phyloP scores from a whole-genome alignment of 1,140 invertebrate species.

The Eupristina koningsbergeri region DNA sequence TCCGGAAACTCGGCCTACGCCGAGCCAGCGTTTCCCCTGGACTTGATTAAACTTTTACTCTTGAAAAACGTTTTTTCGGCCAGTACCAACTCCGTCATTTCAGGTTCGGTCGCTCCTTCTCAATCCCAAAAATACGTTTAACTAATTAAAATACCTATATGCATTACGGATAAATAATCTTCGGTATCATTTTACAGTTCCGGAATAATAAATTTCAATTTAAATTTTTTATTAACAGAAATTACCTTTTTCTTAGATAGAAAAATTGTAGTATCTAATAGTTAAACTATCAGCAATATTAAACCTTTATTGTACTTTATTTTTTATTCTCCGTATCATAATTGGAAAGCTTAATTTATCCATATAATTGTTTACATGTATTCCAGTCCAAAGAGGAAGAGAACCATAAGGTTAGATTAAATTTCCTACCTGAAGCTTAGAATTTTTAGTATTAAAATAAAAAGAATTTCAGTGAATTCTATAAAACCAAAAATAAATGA shows the following conservation, averaged over 20 bases:
- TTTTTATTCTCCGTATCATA: background rate
- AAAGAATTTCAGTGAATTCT: background rate
- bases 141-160: too few species aligned
- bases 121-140: background rate
- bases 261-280: too few species aligned
- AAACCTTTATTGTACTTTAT: background rate
- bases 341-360: background rate
- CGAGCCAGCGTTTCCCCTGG: background rate
- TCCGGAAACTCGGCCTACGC: background rate
- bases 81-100: background rate
- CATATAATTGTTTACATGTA: background rate
- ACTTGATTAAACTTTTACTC: conserved; percentile 11
- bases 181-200: too few species aligned
- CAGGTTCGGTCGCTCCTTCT: background rate
- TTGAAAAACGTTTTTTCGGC: background rate
- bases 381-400: background rate
- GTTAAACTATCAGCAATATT: too few species aligned
- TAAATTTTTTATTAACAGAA: too few species aligned
- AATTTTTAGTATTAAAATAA: too few species aligned
- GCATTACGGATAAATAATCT: too few species aligned
- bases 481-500: too few species aligned
- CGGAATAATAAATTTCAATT: too few species aligned
- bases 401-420: background rate
- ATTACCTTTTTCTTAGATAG: too few species aligned
- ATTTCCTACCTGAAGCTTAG: background rate